Base-by-base conservation (phyloP, 2,113 vertebrate species). In the Dryoscopus gambensis region DNA sequence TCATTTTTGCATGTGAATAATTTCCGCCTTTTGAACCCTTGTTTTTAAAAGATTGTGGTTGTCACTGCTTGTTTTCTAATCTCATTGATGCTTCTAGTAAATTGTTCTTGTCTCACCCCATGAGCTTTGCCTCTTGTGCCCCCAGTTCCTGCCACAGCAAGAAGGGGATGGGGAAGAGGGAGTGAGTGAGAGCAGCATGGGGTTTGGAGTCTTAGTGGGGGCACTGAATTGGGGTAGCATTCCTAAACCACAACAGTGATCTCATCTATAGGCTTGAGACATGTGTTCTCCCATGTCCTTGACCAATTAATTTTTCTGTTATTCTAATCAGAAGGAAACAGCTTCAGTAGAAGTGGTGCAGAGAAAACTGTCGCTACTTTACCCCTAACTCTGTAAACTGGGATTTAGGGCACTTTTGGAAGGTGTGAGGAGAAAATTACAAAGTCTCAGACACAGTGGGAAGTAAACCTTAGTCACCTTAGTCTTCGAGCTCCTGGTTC, bases 181-280 rank as follows among this genome's bases (percentile, higher is more conserved):
- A 31, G 15, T 4, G 21, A 59, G 31, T 27, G 37, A 60, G 63
- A 50, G 11, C 9, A 68, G 25, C 0, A 0, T 42, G 25, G 37
- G 14, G 37, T 52, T 44, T 86, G 84, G 33, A 59, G 22, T 44
- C 27, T 52, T 33, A 33, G 7, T 37, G 33, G 4, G 12, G 14
- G 2, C 33, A 37, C 18, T 52, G 73, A 68, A 19, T 0, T 60
- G n/a, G 14, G 12, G 23, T 6, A 39, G 19, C 18, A 33, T 28
- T 46, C 33, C 39, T 23, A 39, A 78, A 62, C 18, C 28, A 44
- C 6, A 4, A 10, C 18, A 44, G 7, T 44, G 33, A 78, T 33
- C 28, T 68, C 39, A 82, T 52, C 35, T 56, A 15, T 6, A 75
- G 13, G 13, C 15, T 67, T 75, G 40, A 95, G 24, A 71, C 62